Conservation (phyloP, 1,140 invertebrate species). For the Probaryconus sp. region DNA sequence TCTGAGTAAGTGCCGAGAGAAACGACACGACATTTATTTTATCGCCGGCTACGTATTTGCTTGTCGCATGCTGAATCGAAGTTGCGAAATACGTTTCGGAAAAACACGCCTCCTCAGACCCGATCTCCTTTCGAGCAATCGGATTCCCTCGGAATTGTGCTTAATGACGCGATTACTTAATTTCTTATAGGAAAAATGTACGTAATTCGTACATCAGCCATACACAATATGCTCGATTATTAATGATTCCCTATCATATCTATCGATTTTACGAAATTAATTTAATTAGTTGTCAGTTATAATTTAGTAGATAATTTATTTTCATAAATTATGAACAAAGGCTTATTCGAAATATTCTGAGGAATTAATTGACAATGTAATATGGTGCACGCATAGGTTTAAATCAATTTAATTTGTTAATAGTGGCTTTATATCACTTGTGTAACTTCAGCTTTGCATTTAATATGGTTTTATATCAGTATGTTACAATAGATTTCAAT, state of each 20-base stretch:
- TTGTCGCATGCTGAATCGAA: constrained; percentile 6
- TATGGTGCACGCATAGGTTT: not conserved
- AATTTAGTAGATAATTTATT: constrained; percentile 6
- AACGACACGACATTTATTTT: constrained; percentile 40
- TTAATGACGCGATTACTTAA: constrained; percentile 4
- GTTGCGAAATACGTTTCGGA: constrained; percentile 15
- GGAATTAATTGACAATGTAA: constrained; percentile 7
- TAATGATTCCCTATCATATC: not conserved
- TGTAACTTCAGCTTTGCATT: too few species aligned
- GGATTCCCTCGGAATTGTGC: constrained; percentile 4
- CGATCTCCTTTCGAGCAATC: too few species aligned
- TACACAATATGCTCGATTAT: not conserved
- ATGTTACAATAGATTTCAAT: too few species aligned
- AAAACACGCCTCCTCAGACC: constrained; percentile 2
- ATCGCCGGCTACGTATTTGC: constrained; percentile 21
- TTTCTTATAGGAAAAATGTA: constrained; percentile 9
- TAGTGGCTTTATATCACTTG: too few species aligned
- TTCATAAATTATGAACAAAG: not conserved
- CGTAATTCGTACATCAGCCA: not conserved
- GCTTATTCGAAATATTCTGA: not conserved
- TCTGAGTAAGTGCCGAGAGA: constrained; percentile 39
- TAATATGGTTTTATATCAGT: too few species aligned
- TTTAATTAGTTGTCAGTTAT: constrained; percentile 23
- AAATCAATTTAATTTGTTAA: constrained; percentile 12
- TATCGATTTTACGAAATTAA: not conserved